Evolutionary conservation across 1,140 invertebrate species (phyloP), one percentile per base, ranked within the genome.

Genomic region (Meloidogyne floridensis): DNA sequence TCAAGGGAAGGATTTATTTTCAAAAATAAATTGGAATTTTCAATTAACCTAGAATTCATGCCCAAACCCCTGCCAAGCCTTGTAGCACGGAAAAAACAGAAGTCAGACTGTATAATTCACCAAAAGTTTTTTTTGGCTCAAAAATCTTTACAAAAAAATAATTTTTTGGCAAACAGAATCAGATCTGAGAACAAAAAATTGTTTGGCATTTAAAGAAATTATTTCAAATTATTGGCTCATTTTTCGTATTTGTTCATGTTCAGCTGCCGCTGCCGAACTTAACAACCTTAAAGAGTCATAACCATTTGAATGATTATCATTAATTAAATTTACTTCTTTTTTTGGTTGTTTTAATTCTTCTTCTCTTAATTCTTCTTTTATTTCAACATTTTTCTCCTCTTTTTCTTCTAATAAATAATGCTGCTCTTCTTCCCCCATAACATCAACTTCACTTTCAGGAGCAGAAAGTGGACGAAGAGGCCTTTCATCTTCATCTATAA

Each of bases 361-460:
- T 76, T 54, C 75, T 47, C 32, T 74, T 74, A n/a, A 18, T 8
- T 18, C n/a, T 15, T 54, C 72, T n/a, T 32, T 69, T 51, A 18
- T 56, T 56, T 76, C 75, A 42, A 11, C 75, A 13, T 53, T 7
- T 76, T 76, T 47, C 11, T 9, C 42, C 13, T 20, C 2, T 53
- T 56, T 3, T 43, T 76, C 51, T 10, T 7, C 13, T 42, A 13
- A 15, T 15, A 32, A 20, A 11, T 32, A 32, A 32, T 32, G 32
- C 32, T 32, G 32, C 32, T 32, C 32, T 32, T 79, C 77, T 42
- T 69, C 56, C 11, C 72, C 65, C 59, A 32, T 72, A 32, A 79
- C 77, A 51, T 79, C 77, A 69, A 79, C 77, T 69, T 79, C 77
- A 47, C 77, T 79, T 18, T 79, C 77, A 0, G 77, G 77, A 15